phyloP scores from a whole-genome alignment of 2,113 vertebrate genomes.

The Eleginops maclovinus region DNA sequence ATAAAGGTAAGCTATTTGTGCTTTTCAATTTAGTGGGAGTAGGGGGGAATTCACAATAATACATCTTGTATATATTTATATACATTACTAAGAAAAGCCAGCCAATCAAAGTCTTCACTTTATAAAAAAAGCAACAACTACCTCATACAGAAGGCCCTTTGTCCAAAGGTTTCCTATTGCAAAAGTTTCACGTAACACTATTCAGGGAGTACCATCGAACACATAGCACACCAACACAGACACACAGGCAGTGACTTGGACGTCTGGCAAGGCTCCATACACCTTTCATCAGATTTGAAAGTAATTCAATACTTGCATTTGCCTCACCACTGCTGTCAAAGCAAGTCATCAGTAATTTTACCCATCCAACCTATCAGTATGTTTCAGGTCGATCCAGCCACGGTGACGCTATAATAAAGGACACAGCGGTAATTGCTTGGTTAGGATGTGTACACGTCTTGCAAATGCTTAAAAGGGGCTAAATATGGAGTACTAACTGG shows the following conservation, averaged over 20 bases:
- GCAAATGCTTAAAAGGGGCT: slow-evolving; percentile 23
- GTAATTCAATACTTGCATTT: slow-evolving; percentile 36
- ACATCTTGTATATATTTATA: slow-evolving; percentile 75
- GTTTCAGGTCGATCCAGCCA: slow-evolving; percentile 27
- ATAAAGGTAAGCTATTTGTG: slow-evolving; percentile 75
- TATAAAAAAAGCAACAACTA: slow-evolving; percentile 75
- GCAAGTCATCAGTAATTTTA: slow-evolving; percentile 15
- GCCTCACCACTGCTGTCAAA: slow-evolving; percentile 17
- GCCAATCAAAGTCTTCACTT: slow-evolving; percentile 75
- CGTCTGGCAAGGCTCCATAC: slow-evolving; percentile 57
- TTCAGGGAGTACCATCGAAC: slow-evolving; percentile 77
- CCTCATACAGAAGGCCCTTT: slow-evolving; percentile 73
- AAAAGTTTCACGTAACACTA: slow-evolving; percentile 73
- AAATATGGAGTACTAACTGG: slow-evolving; percentile 31
- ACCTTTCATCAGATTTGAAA: slow-evolving; percentile 46
- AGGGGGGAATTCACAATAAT: slow-evolving; percentile 65
- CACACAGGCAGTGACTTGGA: slow-evolving; percentile 72
- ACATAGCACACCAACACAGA: slow-evolving; percentile 69
- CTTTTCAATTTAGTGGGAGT: slow-evolving; percentile 70
- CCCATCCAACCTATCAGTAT: slow-evolving; percentile 14
- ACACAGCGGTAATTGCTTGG: slow-evolving; percentile 43
- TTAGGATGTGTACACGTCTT: slow-evolving; percentile 23
- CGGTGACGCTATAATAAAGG: slow-evolving; percentile 38
- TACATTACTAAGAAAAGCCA: slow-evolving; percentile 73
- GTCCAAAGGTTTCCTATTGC: slow-evolving; percentile 76